phyloP scores from a whole-genome alignment of 2,888 invertebrate genomes.

The Mystacides longicornis region DNA sequence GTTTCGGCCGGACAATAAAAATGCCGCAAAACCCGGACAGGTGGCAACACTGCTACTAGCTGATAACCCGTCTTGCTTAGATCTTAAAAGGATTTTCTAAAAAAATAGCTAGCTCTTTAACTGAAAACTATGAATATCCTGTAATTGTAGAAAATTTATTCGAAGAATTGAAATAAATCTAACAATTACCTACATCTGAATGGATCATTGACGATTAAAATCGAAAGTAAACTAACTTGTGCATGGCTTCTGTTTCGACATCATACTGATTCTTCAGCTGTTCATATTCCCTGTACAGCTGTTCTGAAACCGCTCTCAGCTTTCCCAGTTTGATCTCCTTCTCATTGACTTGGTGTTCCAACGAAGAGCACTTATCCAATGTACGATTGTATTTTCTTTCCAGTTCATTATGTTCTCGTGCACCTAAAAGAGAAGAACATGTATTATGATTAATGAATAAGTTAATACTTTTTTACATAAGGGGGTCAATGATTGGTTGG shows the following conservation, averaged over 20 bases:
- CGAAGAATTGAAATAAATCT: too few relatives aligned
- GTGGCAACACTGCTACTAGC: too few relatives aligned
- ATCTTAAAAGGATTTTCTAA: too few relatives aligned
- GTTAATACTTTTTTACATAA: neutral
- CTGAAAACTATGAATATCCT: too few relatives aligned
- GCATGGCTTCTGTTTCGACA: constrained; percentile 65
- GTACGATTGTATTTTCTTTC: constrained; percentile 55
- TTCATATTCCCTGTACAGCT: constrained; percentile 65
- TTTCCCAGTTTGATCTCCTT: constrained; percentile 56
- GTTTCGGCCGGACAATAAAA: too few relatives aligned
- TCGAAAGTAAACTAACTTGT: constrained; percentile 47
- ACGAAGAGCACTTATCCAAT: constrained; percentile 49
- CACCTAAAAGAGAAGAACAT: constrained; percentile 36
- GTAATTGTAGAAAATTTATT: too few relatives aligned
- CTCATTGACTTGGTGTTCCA: constrained; percentile 54
- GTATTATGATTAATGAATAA: neutral
- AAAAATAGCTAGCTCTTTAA: too few relatives aligned
- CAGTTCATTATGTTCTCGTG: constrained; percentile 55
- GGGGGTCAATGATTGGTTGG: neutral
- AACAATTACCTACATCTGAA: too few relatives aligned
- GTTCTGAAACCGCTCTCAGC: constrained; percentile 59
- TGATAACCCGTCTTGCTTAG: too few relatives aligned
- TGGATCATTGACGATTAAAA: too few relatives aligned
- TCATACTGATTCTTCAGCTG: constrained; percentile 67
- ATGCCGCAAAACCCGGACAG: too few relatives aligned